Evolutionary conservation across 2,113 vertebrate species (phyloP), one percentile per base, ranked within the genome.

Genomic region (Syngnathus scovelli): DNA sequence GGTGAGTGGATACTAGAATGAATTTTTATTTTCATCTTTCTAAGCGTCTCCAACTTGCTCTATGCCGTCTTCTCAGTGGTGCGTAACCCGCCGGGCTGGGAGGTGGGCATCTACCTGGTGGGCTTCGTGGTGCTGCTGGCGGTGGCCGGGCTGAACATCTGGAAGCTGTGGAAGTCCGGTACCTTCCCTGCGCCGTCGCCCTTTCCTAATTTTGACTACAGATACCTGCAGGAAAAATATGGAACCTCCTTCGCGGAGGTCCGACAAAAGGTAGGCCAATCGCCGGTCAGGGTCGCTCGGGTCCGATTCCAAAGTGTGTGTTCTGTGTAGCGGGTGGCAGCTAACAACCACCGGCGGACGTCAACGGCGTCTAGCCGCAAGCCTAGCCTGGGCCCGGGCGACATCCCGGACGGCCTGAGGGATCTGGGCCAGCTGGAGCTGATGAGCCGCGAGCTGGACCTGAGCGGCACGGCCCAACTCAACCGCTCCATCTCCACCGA

Each of bases 151-250:
- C 61, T 96, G 78, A 98, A 95, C 86, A 92, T 99, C 71, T 99
- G 97, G 97, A 98, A 93, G 80, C 87, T 99, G 39, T 98, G 94
- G 93, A 95, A 92, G 19, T 98, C 97, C 0, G 96, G 96, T 12
- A 91, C 87, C 61, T 99, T 95, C 84, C 94, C 97, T 0, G 88
- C 93, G 0, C 96, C 96, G 0, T 98, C 96, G 1, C 97, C 97
- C 0, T 99, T 96, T 83, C 96, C 96, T 2, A 99, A 99, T 89
- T 99, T 98, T 6, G 94, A 99, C 89, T 95, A 96, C 83, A 90
- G 94, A 2, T 98, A 98, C 81, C 93, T 99, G 60, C 92, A 96
- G 86, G 93, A 95, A 66, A 99, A 99, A 81, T 99, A 99, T 27
- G 95, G 97, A 15, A 92, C 86, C 2, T 92, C 90, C 7, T 89